Evolutionary conservation across 2,113 vertebrate species (phyloP).

Genomic region (Pholis gunnellus): DNA sequence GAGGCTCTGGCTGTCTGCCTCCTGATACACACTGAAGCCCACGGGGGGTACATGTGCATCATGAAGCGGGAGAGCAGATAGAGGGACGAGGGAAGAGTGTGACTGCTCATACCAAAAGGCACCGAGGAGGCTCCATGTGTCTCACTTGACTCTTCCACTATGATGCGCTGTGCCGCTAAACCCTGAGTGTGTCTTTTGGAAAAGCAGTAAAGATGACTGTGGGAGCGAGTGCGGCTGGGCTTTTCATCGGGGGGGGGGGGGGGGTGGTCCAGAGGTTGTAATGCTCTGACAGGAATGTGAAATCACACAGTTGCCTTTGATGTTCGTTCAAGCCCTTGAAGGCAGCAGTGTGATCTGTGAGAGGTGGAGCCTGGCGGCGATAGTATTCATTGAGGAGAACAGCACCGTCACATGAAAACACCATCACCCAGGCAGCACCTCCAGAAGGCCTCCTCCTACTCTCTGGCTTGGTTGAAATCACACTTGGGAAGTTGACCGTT

Average conservation of each 20-base stretch:
- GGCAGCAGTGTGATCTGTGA: conserved; percentile 70
- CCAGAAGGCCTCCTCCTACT: conserved; percentile 46
- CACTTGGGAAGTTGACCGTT: conserved; percentile 16
- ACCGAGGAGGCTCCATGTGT: conserved; percentile 29
- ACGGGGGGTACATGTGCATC: conserved; percentile 61
- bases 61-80: conserved; percentile 25
- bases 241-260: conserved; percentile 46
- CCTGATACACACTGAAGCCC: conserved; percentile 47
- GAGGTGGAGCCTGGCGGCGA: conserved; percentile 73
- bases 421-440: conserved; percentile 40
- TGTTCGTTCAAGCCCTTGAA: conserved; percentile 77
- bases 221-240: conserved; percentile 46
- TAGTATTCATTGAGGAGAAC: conserved; percentile 64
- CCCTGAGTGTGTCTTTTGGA: conserved; percentile 54
- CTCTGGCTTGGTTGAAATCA: conserved; percentile 24
- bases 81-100: conserved; percentile 4
- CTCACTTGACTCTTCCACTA: conserved; percentile 52
- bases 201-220: conserved; percentile 70
- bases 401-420: conserved; percentile 40
- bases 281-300: conserved; percentile 77
- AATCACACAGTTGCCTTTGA: conserved; percentile 77
- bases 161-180: conserved; percentile 53
- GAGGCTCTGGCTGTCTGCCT: conserved; percentile 54
- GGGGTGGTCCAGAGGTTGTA: conserved; percentile 73
- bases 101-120: conserved; percentile 41